Percentiles rank a stretch among this genome's conserved stretches.
These are phyloP conservation scores for Ursus arctos DNA, from an alignment of 2,113 vertebrate genomes.

Conservation along the genomic window DNA sequence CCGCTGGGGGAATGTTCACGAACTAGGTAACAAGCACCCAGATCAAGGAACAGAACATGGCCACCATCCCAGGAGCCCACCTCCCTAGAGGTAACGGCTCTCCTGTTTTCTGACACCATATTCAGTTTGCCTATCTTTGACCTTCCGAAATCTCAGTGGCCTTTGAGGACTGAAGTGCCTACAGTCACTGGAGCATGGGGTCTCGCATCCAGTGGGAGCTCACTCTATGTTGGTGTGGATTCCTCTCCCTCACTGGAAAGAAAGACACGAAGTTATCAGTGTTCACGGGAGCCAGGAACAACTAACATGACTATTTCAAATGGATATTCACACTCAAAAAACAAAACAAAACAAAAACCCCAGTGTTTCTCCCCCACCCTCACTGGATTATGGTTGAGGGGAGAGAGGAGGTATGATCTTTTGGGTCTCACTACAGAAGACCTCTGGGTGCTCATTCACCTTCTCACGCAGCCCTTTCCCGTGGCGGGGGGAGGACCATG, in stretches of 20 bases:
- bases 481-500: neutral
- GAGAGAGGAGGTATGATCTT: neutral
- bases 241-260: neutral
- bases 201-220: neutral
- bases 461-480: neutral
- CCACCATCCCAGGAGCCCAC: neutral
- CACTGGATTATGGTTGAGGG: neutral
- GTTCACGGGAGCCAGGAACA: neutral
- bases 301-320: neutral
- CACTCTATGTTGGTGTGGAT: neutral
- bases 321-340: neutral
- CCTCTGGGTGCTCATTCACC: neutral
- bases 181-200: neutral
- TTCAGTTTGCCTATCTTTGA: neutral
- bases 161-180: neutral
- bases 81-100: neutral
- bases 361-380: neutral
- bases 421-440: neutral
- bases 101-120: neutral
- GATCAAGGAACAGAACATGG: neutral
- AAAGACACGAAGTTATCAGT: neutral
- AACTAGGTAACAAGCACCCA: neutral
- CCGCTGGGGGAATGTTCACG: neutral
- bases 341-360: neutral
- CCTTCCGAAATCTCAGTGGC: neutral